phyloP scores from a whole-genome alignment of 2,113 vertebrate genomes.

The Ammodytes marinus region DNA sequence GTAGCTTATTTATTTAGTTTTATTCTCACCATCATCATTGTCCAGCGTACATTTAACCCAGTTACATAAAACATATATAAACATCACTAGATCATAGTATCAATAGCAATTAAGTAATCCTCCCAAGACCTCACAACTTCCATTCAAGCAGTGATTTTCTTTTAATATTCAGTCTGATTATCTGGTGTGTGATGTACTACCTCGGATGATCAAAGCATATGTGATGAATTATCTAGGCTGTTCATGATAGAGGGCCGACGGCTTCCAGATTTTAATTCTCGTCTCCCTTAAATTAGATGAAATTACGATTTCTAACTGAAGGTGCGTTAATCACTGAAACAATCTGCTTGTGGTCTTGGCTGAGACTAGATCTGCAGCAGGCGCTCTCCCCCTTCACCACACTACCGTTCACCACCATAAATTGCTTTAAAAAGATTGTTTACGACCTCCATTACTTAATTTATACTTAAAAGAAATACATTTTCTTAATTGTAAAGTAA shows the following conservation, averaged over 20 bases:
- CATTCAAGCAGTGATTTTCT: neutral
- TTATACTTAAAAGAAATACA: constrained; percentile 1
- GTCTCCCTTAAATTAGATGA: neutral
- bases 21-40: neutral
- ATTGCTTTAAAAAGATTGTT: constrained; percentile 9
- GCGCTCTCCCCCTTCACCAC: neutral
- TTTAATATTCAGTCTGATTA: neutral
- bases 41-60: neutral
- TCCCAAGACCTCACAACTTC: neutral
- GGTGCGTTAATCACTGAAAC: constrained; percentile 12
- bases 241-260: neutral
- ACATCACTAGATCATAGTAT: neutral
- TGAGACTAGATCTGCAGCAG: constrained; percentile 13
- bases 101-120: neutral
- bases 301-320: neutral
- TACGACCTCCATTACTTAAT: constrained; percentile 20
- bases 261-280: neutral
- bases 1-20: neutral
- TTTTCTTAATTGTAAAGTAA: constrained; percentile 25
- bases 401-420: neutral
- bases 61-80: neutral
- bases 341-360: constrained; percentile 8
- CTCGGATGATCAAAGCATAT: neutral
- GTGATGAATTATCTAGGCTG: neutral
- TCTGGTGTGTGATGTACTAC: neutral